Base-by-base conservation (phyloP, 2,113 vertebrate genomes). In the Eulemur macaco region DNA sequence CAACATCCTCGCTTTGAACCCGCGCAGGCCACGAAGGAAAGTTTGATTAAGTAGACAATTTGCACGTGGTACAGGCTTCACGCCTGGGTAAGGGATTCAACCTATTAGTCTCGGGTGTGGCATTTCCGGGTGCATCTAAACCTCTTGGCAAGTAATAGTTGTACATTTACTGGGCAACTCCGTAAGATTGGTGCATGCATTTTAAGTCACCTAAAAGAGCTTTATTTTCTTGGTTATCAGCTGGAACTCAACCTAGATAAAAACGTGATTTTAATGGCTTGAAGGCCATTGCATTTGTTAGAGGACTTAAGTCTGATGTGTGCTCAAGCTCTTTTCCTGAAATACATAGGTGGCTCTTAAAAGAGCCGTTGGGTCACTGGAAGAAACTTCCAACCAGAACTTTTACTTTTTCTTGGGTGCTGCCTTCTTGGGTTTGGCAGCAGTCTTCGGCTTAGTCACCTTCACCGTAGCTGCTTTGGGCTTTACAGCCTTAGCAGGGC, bases 291-390 rank as follows among this genome's bases (percentile, higher is more conserved):
- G 21, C 7, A 45, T n/a, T n/a, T 66, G 4, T 4, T 6, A 1
- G 17, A 20, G 8, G 20, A 6, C 7, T 15, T 21, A 45, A 15
- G 4, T 34, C 5, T 10, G 7, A 29, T 23, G 7, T 1, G 50
- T 52, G 14, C 9, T 11, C 11, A 4, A 90, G 96, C 97, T 92
- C 96, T 94, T 96, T 60, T 2, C 0, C 0, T 2, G 76, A 89
- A 4, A 0, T 0, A 4, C 0, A 27, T 95, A 58, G 95, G 97
- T 98, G 97, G 97, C 97, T 98, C 97, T 98, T 96, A 98, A 96
- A 98, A 98, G 97, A 98, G 97, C 97, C 97, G 97, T 97, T 98
- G 96, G 96, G 89, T 97, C 86, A 52, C 4, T 52, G 23, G 74
- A 66, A 77, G 31, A 39, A 45, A 14, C 47, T 76, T 96, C 97